phyloP scores from a whole-genome alignment of 1,140 invertebrate genomes.

The Macrobrachium rosenbergii region DNA sequence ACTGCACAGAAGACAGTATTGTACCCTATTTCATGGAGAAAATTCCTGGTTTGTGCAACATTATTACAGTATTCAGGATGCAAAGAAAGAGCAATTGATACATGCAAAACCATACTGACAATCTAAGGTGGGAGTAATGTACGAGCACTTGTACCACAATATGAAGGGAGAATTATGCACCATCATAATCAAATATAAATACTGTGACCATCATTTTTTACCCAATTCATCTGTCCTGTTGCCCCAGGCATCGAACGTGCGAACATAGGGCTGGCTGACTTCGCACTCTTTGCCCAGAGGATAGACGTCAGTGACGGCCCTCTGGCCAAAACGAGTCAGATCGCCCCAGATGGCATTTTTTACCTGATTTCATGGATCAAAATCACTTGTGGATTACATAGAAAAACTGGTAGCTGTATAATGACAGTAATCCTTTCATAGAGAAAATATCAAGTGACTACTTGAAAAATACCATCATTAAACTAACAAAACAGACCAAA shows the following conservation, averaged over 20 bases:
- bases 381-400: not conserved
- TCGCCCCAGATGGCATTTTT: slow-evolving; percentile 67
- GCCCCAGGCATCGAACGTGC: slow-evolving; percentile 75
- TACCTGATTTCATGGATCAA: not conserved
- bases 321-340: slow-evolving; percentile 72
- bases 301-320: slow-evolving; percentile 73
- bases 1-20: not conserved
- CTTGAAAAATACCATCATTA: not conserved
- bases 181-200: not conserved
- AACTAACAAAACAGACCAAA: not conserved
- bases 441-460: no score
- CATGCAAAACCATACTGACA: no score
- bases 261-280: slow-evolving; percentile 72
- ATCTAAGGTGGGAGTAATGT: no score
- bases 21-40: no score
- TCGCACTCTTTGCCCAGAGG: slow-evolving; percentile 74
- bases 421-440: no score
- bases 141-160: no score
- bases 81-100: no score
- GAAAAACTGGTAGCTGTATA: no score
- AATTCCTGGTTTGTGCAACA: no score
- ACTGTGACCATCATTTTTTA: slow-evolving; percentile 33
- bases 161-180: not conserved
- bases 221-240: slow-evolving; percentile 73
- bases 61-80: no score